These are phyloP conservation scores for Ypsolopha scabrella DNA, from an alignment of 2,888 invertebrate species.

Conservation along the genomic window DNA sequence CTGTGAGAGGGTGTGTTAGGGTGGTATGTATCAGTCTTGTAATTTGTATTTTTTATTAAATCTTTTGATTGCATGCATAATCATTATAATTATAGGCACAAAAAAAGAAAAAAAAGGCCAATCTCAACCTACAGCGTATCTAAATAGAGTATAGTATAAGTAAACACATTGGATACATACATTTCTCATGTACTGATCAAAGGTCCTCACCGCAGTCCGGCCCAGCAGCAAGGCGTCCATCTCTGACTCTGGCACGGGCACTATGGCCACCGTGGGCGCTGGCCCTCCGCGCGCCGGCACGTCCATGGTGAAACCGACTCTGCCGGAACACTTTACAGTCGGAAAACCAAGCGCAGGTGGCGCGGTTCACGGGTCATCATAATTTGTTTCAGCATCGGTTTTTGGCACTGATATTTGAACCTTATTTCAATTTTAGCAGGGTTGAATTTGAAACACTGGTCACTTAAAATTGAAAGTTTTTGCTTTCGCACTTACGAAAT, in stretches of 20 bases:
- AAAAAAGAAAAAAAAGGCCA: too few species aligned
- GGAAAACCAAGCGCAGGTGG: not conserved
- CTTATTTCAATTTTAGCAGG: too few species aligned
- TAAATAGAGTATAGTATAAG: too few species aligned
- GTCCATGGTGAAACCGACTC: conserved; percentile 25
- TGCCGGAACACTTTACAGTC: not conserved
- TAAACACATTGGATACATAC: conserved; percentile 36
- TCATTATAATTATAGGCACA: too few species aligned
- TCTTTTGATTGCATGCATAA: too few species aligned
- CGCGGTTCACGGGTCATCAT: not conserved
- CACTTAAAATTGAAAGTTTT: too few species aligned
- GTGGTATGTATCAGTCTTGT: too few species aligned
- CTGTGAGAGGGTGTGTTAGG: too few species aligned
- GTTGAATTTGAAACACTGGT: too few species aligned
- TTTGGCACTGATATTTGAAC: not conserved
- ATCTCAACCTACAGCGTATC: too few species aligned
- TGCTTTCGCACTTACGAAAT: too few species aligned
- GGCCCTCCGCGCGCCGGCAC: conserved; percentile 48
- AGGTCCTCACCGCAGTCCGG: conserved; percentile 81
- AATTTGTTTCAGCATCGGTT: not conserved
- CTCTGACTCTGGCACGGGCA: conserved; percentile 78
- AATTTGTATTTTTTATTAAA: too few species aligned
- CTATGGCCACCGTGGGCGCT: conserved; percentile 71
- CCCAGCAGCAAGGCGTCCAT: conserved; percentile 85
- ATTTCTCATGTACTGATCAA: conserved; percentile 68